These are phyloP conservation scores for Sitta europaea DNA, from an alignment of 2,113 vertebrate species.

Conservation along the genomic window DNA sequence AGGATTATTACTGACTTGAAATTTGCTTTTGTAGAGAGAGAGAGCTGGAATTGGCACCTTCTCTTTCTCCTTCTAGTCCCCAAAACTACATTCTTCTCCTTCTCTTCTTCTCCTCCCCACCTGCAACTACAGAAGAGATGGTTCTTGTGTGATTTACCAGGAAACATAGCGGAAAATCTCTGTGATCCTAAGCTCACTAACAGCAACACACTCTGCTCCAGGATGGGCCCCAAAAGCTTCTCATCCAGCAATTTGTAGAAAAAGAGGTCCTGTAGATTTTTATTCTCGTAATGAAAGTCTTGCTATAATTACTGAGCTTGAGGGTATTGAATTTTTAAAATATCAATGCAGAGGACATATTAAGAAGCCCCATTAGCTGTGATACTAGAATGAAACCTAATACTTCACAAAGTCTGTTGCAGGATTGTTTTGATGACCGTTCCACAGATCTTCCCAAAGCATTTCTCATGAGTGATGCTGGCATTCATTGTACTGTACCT, in stretches of 20 bases:
- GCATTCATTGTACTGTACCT: not conserved
- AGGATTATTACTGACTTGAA: not conserved
- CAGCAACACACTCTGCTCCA: not conserved
- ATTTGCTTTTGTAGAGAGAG: not conserved
- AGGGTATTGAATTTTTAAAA: not conserved
- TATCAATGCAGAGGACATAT: not conserved
- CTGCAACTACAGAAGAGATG: not conserved
- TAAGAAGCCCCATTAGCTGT: not conserved
- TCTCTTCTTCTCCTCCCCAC: not conserved
- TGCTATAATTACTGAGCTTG: not conserved
- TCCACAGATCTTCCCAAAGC: not conserved
- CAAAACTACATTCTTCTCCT: not conserved
- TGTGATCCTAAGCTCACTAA: not conserved
- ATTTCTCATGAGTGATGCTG: not conserved
- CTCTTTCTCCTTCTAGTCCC: not conserved
- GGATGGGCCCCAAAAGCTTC: not conserved
- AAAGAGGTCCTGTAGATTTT: not conserved
- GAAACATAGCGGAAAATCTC: not conserved
- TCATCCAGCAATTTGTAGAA: not conserved
- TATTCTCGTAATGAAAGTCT: not conserved
- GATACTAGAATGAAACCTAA: not conserved
- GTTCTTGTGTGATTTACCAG: not conserved
- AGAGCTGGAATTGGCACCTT: not conserved
- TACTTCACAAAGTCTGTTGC: not conserved
- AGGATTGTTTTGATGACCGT: not conserved